phyloP scores from a whole-genome alignment of 2,113 vertebrate species.

The Podarcis muralis region DNA sequence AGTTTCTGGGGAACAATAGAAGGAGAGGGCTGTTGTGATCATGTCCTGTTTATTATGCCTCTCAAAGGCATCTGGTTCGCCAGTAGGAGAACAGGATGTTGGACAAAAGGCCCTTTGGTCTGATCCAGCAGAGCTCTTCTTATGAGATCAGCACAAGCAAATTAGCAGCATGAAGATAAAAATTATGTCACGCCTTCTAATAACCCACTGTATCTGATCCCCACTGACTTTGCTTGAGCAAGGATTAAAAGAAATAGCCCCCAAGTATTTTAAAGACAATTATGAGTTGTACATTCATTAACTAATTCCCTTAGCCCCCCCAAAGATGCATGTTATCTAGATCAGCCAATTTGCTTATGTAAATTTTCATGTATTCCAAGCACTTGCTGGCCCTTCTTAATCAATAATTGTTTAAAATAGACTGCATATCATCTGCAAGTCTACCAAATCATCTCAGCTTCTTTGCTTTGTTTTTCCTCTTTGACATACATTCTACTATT shows the following conservation, averaged over 20 bases:
- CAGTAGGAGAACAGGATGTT: no score
- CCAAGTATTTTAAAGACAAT: slow-evolving; percentile 31
- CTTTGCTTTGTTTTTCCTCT: slow-evolving; percentile 14
- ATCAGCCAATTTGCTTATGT: slow-evolving; percentile 24
- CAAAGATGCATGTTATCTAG: slow-evolving; percentile 18
- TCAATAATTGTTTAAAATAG: slow-evolving; percentile 38
- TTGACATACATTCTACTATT: slow-evolving; percentile 18
- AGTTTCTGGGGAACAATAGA: no score
- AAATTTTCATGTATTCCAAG: slow-evolving; percentile 12
- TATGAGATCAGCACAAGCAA: neutral
- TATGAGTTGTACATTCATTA: slow-evolving; percentile 41
- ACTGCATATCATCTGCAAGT: slow-evolving; percentile 34
- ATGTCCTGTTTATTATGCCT: no score
- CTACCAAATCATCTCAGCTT: neutral
- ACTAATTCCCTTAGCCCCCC: slow-evolving; percentile 38
- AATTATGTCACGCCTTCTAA: neutral
- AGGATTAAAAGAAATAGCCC: slow-evolving; percentile 11
- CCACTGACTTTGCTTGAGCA: neutral
- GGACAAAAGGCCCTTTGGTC: no score
- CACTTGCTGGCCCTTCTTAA: slow-evolving; percentile 31
- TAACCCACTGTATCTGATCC: neutral
- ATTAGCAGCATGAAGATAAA: neutral
- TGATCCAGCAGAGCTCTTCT: no score
- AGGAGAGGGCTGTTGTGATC: no score
- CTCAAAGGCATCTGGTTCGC: no score